Evolutionary conservation across 2,113 vertebrate genomes (phyloP), one percentile per base, ranked within the genome.

Genomic region (Microcebus griseorufus): DNA sequence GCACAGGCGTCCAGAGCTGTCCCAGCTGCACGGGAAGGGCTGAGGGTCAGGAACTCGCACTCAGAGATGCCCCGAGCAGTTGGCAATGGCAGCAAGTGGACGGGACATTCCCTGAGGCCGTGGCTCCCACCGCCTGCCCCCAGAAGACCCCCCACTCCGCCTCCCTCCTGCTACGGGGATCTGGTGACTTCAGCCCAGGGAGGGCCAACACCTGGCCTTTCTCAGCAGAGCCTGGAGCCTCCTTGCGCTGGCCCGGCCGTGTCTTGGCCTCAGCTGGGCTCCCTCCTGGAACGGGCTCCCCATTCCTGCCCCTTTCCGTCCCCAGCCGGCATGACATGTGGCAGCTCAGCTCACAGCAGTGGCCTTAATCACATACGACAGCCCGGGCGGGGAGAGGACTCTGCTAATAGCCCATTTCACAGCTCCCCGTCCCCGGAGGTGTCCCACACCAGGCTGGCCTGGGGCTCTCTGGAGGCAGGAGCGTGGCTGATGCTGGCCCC

Each of bases 321-420:
- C 53, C 53, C 53, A 5, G 16, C 76, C 51, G 58, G 22, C 34
- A 16, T 48, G 4, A 55, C 23, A 2, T 0, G 32, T 16, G 45
- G 65, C 85, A 80, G 73, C 75, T 58, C n/a, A 11, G 90, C 48
- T 39, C 80, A 29, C 22, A 1, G 23, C 9, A 0, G 87, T 0
- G 39, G 67, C 62, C 82, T 82, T 95, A 92, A 96, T 96, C 96
- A 65, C 70, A 34, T 18, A 14, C 13, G 34, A 83, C 94, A 96
- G 90, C n/a, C 95, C 53, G 22, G 34, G 53, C 37, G 48, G 14
- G 72, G 62, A 58, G 60, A 78, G 42, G 27, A 18, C 82, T 55
- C 96, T 92, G 53, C 97, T 90, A 95, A 98, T 96, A 96, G 92
- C 32, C 89, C 42, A 88, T 93, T 93, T 95, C 94, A 88, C 81